phyloP scores from a whole-genome alignment of 1,140 invertebrate species.

The Heliconius nattereri region DNA sequence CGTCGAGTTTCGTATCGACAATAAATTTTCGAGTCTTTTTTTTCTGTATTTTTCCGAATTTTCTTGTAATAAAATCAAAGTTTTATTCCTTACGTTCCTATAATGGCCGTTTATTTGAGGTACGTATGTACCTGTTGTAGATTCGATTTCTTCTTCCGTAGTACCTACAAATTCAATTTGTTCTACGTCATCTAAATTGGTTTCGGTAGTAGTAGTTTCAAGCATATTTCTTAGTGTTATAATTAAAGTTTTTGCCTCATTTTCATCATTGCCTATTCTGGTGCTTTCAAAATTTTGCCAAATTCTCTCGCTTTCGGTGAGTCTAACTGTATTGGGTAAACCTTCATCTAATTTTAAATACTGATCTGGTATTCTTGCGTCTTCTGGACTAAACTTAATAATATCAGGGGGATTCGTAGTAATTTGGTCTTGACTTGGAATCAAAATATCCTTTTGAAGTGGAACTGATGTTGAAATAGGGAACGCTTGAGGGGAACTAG shows the following conservation, averaged over 20 bases:
- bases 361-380: slow-evolving; percentile 67
- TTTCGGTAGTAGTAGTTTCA: slow-evolving; percentile 46
- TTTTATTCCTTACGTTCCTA: slow-evolving; percentile 58
- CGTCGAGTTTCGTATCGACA: slow-evolving; percentile 48
- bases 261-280: slow-evolving; percentile 25
- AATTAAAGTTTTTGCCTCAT: slow-evolving; percentile 50
- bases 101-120: slow-evolving; percentile 73
- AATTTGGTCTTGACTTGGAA: slow-evolving; percentile 30
- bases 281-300: slow-evolving; percentile 28
- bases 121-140: slow-evolving; percentile 51
- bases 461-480: slow-evolving; percentile 47
- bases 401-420: slow-evolving; percentile 58
- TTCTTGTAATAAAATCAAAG: slow-evolving; percentile 53
- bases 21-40: slow-evolving; percentile 51
- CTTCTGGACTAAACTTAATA: slow-evolving; percentile 68
- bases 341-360: slow-evolving; percentile 48
- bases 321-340: slow-evolving; percentile 33
- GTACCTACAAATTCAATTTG: slow-evolving; percentile 19
- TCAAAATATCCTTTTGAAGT: slow-evolving; percentile 45
- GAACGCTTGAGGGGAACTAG: slow-evolving; percentile 39
- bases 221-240: slow-evolving; percentile 59
- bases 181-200: slow-evolving; percentile 28
- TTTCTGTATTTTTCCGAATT: slow-evolving; percentile 62
- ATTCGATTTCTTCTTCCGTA: slow-evolving; percentile 33
- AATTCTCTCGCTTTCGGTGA: slow-evolving; percentile 16